A percentile compares a stretch with the other conserved stretches of the same genome.
Conservation (phyloP, 2,888 invertebrate genomes). For the Pterobdella sp. region DNA sequence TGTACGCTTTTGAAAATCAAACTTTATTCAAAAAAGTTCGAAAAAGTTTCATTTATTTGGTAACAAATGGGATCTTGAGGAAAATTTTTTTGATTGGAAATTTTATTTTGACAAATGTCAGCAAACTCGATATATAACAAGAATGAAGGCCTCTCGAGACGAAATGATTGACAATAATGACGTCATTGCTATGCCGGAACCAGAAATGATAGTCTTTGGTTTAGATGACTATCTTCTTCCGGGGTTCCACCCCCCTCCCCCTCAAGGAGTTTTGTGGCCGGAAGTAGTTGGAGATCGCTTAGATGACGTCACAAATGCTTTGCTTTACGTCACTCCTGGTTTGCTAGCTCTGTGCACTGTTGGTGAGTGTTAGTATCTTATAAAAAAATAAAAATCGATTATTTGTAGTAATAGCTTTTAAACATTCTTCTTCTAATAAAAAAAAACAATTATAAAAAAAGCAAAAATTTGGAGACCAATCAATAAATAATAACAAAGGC, state of each 20-base stretch:
- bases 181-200: constrained; percentile 11
- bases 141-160: no score
- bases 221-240: constrained; percentile 29
- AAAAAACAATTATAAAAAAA: neutral
- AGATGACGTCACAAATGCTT: constrained; percentile 24
- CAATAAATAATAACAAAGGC: neutral
- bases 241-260: constrained; percentile 26
- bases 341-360: constrained; percentile 44
- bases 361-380: constrained; percentile 40
- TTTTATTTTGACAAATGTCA: no score
- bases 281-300: constrained; percentile 21
- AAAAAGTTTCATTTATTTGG: no score
- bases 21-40: no score
- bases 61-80: no score
- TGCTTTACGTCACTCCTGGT: constrained; percentile 41
- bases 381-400: neutral
- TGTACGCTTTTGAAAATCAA: no score
- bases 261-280: constrained; percentile 24
- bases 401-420: no score
- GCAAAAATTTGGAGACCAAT: no score
- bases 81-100: no score
- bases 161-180: constrained; percentile 11
- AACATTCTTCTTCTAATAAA: neutral
- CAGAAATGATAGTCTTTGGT: constrained; percentile 22
- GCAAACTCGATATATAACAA: no score